Conservation (phyloP, 2,113 vertebrate genomes). For the Amblyornis subalaris region DNA sequence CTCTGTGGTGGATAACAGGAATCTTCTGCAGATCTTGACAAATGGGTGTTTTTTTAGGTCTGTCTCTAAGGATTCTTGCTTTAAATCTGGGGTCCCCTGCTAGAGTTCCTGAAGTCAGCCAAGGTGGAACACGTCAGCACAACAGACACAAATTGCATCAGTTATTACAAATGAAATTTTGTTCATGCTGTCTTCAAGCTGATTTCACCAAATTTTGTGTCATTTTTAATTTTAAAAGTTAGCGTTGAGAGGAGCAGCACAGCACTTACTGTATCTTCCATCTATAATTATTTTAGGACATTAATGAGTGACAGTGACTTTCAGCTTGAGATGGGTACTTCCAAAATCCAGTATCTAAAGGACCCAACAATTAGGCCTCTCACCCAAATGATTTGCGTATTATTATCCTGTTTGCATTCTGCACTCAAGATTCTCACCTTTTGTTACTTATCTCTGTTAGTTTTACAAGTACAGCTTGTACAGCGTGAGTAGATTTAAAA, state of each 20-base stretch:
- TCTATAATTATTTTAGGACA: background rate
- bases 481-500: background rate
- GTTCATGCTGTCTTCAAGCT: background rate
- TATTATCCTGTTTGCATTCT: background rate
- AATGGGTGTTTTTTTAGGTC: background rate
- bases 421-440: background rate
- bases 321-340: background rate
- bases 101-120: background rate
- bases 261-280: background rate
- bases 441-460: background rate
- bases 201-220: background rate
- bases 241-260: background rate
- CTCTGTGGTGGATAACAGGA: background rate
- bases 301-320: background rate
- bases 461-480: background rate
- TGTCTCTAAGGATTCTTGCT: background rate
- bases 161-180: background rate
- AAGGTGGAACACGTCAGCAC: rapidly evolving
- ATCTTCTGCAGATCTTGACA: background rate
- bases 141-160: background rate
- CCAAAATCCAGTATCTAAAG: background rate
- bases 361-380: background rate
- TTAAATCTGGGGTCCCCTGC: background rate
- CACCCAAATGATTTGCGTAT: background rate
- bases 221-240: background rate